Evolutionary conservation across 2,113 vertebrate genomes (phyloP).

Genomic region (Redunca redunca): DNA sequence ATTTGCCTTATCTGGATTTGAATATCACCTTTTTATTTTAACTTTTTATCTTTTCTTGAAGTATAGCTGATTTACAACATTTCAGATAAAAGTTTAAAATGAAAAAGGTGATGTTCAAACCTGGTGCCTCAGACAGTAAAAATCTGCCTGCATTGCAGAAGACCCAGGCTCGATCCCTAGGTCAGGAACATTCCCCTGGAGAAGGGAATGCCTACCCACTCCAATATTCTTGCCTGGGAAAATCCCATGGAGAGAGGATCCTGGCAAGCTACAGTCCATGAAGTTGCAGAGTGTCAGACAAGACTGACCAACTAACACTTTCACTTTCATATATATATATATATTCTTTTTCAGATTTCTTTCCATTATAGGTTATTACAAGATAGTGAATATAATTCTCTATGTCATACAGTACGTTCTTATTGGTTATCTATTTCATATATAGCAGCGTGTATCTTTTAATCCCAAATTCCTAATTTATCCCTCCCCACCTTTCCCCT

Average conservation of each 20-base stretch:
- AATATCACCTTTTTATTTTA: not conserved
- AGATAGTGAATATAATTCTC: not conserved
- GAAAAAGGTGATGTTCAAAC: not conserved
- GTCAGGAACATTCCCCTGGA: not conserved
- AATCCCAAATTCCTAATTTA: not conserved
- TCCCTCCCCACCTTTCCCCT: not conserved
- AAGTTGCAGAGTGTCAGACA: not conserved
- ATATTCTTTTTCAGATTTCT: not conserved
- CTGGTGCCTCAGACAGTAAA: not conserved
- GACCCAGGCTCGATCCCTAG: accelerated
- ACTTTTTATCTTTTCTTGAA: not conserved
- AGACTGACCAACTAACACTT: accelerated
- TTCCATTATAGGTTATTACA: not conserved
- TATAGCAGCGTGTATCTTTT: not conserved
- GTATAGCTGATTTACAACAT: not conserved
- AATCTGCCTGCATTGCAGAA: not conserved
- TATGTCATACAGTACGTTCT: not conserved
- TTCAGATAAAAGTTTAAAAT: not conserved
- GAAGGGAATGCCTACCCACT: not conserved
- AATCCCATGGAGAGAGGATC: not conserved
- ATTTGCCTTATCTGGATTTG: not conserved
- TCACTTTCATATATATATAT: not conserved
- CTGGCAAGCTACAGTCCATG: not conserved
- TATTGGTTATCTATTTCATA: not conserved
- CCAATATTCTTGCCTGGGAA: not conserved